Conservation (phyloP, 1,140 invertebrate species). For the Drosophila bipectinata region DNA sequence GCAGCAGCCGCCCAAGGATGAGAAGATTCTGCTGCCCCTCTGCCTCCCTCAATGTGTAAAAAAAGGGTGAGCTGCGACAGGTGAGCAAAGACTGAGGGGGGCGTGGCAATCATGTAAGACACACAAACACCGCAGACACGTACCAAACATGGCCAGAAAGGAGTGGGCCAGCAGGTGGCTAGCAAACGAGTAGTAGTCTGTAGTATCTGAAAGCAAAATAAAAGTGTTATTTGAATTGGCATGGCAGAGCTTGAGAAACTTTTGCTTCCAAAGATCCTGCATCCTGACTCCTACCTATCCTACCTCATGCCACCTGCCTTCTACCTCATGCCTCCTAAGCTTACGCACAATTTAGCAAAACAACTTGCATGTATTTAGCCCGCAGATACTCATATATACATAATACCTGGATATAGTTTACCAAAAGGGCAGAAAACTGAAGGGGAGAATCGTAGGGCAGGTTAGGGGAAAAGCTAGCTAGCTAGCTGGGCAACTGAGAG, state of each 20-base stretch:
- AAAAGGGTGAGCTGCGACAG: constrained; percentile 43
- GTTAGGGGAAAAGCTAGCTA: not conserved
- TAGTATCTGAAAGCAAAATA: constrained; percentile 61
- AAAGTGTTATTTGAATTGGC: constrained; percentile 81
- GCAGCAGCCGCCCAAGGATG: constrained; percentile 49
- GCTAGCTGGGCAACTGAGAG: constrained; percentile 13
- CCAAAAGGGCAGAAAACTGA: not conserved
- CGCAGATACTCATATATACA: constrained; percentile 42
- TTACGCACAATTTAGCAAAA: constrained; percentile 82
- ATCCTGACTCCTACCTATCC: constrained; percentile 2
- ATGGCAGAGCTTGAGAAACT: constrained; percentile 76
- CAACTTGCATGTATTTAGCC: constrained; percentile 78
- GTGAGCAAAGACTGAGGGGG: constrained; percentile 49
- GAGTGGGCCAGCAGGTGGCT: constrained; percentile 21
- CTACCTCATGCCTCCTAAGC: constrained; percentile 33
- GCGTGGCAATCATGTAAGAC: constrained; percentile 76
- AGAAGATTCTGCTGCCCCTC: constrained; percentile 33
- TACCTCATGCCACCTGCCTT: not conserved
- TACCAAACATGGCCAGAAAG: constrained; percentile 37
- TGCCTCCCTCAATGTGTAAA: constrained; percentile 2
- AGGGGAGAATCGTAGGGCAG: constrained; percentile 5
- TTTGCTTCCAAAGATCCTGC: constrained; percentile 43
- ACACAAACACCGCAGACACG: constrained; percentile 73
- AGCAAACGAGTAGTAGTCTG: not conserved
- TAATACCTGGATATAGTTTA: constrained; percentile 1